Conservation (phyloP, 2,113 vertebrate species). For the Anser cygnoides region DNA sequence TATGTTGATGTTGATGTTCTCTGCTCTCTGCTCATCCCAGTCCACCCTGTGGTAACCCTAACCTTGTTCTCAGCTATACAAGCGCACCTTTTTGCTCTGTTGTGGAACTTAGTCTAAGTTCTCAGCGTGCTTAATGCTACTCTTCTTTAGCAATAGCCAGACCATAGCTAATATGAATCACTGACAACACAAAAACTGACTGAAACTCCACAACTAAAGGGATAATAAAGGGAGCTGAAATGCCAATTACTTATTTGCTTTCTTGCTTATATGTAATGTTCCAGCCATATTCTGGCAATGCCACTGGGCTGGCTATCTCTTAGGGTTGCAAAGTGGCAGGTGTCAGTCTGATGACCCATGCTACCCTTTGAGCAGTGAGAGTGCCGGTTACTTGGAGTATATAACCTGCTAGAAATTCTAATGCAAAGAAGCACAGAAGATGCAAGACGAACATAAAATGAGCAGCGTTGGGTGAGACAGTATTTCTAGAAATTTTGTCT, state of each 20-base stretch:
- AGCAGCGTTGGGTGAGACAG: not conserved
- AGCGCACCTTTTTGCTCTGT: not conserved
- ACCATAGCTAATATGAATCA: not conserved
- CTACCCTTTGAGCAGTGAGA: too few relatives aligned
- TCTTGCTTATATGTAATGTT: not conserved
- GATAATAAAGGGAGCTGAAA: not conserved
- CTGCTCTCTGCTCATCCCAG: not conserved
- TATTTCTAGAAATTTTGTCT: not conserved
- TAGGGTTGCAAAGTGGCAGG: not conserved
- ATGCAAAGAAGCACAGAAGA: not conserved
- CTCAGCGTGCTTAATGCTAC: not conserved
- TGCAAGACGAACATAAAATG: not conserved
- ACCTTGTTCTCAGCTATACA: not conserved
- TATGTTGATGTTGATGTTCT: not conserved
- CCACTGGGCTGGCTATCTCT: not conserved
- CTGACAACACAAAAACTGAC: not conserved
- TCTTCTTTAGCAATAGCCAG: not conserved
- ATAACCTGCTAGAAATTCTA: not conserved
- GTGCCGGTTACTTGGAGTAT: not conserved
- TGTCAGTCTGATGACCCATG: rapidly evolving
- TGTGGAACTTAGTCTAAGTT: not conserved
- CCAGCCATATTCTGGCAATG: not conserved
- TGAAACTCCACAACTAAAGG: not conserved
- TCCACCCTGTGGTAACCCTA: not conserved
- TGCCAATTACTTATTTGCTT: not conserved